phyloP scores from a whole-genome alignment of 2,797 vertebrate genomes.

The Phrynocephalus vlangalii region DNA sequence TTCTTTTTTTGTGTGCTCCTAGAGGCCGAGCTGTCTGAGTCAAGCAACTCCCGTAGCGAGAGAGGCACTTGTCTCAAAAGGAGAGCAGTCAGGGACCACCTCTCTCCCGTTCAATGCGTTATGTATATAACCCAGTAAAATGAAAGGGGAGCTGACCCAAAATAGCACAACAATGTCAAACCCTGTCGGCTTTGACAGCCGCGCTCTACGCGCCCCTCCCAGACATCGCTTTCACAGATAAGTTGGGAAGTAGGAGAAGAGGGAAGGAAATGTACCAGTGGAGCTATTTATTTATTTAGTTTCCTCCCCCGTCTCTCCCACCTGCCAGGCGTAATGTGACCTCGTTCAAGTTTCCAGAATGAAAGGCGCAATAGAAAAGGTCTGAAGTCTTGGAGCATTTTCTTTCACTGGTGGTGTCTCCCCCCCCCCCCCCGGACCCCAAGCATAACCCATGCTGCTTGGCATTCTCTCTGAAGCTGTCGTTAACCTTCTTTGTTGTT shows the following conservation, averaged over 20 bases:
- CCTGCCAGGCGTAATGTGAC: background rate
- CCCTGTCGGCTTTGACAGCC: background rate
- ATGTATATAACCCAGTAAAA: background rate
- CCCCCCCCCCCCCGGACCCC: constrained; percentile 5
- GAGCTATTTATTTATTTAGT: background rate
- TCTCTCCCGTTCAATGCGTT: too few relatives aligned
- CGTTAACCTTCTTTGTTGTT: constrained; percentile 3
- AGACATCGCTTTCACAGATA: background rate
- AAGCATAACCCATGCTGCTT: background rate
- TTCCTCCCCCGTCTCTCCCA: background rate
- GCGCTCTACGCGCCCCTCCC: too few relatives aligned
- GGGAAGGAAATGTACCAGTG: constrained; percentile 34
- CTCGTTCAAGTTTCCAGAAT: constrained; percentile 34
- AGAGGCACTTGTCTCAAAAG: background rate
- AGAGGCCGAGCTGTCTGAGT: background rate
- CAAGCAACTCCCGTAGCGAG: background rate
- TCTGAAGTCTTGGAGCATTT: constrained; percentile 53
- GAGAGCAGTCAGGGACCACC: background rate
- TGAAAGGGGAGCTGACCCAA: background rate
- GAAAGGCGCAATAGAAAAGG: constrained; percentile 40
- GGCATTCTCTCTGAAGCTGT: constrained; percentile 15
- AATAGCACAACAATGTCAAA: background rate
- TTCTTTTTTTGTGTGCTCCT: too few relatives aligned
- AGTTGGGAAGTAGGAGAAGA: background rate
- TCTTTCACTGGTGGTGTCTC: background rate